Percentiles rank a stretch among this genome's conserved stretches.
Conservation (phyloP, 2,113 vertebrate species). For the Aix galericulata region DNA sequence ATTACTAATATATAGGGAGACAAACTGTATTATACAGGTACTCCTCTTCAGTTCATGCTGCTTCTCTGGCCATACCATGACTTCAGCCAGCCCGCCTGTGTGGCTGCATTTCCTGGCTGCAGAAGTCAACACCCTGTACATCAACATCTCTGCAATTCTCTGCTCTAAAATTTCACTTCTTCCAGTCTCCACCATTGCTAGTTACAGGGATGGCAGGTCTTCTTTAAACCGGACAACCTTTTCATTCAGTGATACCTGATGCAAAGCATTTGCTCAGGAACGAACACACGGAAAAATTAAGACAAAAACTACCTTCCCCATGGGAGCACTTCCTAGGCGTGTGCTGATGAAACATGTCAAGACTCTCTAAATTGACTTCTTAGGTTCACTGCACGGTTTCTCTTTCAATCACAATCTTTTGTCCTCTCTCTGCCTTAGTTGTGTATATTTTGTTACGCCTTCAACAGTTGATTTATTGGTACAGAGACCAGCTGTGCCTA, state of each 20-base stretch:
- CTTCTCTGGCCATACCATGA: neutral
- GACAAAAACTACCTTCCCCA: conserved; percentile 6
- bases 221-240: neutral
- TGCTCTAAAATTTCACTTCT: neutral
- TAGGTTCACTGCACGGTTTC: conserved; percentile 24
- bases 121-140: neutral
- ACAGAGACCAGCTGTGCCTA: conserved; percentile 40
- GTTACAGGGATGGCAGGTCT: neutral
- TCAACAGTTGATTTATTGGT: conserved; percentile 24
- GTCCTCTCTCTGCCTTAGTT: conserved; percentile 20
- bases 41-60: neutral
- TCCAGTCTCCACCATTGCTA: neutral
- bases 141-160: neutral
- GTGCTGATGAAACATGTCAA: conserved; percentile 53
- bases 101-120: neutral
- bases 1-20: neutral
- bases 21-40: neutral
- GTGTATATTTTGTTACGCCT: conserved; percentile 26
- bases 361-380: conserved; percentile 47
- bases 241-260: neutral
- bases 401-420: conserved; percentile 29
- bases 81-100: neutral
- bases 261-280: neutral
- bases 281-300: neutral
- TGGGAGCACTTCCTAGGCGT: neutral